These are phyloP conservation scores for Melanotaenia trifasciata DNA, from an alignment of 2,797 vertebrate species.

Conservation along the genomic window DNA sequence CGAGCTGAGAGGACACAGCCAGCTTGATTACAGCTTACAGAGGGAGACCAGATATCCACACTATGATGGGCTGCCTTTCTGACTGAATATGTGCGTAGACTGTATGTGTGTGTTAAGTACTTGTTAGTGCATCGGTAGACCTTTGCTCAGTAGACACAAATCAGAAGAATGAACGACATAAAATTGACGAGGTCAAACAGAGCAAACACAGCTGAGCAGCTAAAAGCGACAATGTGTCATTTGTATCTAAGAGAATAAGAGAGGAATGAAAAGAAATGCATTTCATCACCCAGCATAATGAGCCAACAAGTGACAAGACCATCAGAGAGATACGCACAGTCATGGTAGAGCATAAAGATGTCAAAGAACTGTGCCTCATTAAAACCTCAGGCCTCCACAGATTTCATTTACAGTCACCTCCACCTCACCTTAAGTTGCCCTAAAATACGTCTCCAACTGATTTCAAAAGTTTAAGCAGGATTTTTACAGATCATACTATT, in stretches of 20 bases:
- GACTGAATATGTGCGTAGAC: background rate
- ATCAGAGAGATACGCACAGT: constrained; percentile 24
- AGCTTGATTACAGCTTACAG: constrained; percentile 52
- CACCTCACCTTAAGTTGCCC: constrained; percentile 4
- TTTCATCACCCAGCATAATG: constrained; percentile 5
- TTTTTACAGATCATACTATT: constrained; percentile 32
- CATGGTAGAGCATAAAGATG: constrained; percentile 17
- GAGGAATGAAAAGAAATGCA: constrained; percentile 15
- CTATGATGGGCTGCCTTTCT: constrained; percentile 29
- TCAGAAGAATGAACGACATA: background rate
- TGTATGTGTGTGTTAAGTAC: constrained; percentile 8
- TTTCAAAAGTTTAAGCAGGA: constrained; percentile 5
- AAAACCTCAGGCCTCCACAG: constrained; percentile 20
- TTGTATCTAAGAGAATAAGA: background rate
- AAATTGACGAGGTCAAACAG: constrained; percentile 26
- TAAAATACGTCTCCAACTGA: constrained; percentile 21
- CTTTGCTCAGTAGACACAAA: constrained; percentile 14
- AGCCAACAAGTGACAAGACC: constrained; percentile 9
- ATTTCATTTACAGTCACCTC: constrained; percentile 14
- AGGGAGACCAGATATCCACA: constrained; percentile 44
- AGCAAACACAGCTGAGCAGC: constrained; percentile 13
- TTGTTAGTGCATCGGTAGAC: background rate
- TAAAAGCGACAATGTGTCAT: constrained; percentile 17
- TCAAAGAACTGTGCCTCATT: constrained; percentile 29
- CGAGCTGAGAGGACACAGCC: constrained; percentile 51